Conservation (phyloP, 2,797 vertebrate genomes). For the Micrastur ruficollis region DNA sequence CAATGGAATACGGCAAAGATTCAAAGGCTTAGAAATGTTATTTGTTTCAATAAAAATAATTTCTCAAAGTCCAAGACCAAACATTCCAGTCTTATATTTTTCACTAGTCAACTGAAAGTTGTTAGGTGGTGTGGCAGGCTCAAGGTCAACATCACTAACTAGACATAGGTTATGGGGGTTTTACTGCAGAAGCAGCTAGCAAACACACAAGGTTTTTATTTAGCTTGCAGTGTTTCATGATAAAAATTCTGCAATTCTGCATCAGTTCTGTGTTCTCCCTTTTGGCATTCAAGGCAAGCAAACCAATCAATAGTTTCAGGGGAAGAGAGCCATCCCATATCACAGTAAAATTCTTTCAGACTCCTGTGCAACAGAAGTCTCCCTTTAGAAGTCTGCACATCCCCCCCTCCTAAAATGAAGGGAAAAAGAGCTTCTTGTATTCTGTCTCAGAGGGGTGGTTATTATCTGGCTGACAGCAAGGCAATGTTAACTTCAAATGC, state of each 20-base stretch:
- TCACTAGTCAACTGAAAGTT: not conserved
- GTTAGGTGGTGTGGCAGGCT: not conserved
- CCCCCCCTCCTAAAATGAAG: fast-evolving
- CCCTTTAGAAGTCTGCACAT: not conserved
- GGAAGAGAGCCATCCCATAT: not conserved
- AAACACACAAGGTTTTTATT: not conserved
- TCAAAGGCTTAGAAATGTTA: not conserved
- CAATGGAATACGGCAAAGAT: not conserved
- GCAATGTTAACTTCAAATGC: not conserved
- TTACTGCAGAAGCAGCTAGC: not conserved
- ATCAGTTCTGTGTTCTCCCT: not conserved
- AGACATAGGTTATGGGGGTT: not conserved
- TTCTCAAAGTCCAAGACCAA: not conserved
- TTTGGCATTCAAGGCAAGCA: not conserved
- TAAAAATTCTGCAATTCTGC: not conserved
- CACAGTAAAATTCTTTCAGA: not conserved
- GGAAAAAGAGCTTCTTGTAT: not conserved
- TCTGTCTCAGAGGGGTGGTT: not conserved
- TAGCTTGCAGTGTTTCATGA: not conserved
- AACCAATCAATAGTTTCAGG: not conserved
- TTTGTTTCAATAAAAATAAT: not conserved
- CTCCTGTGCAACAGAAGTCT: not conserved
- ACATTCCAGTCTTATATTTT: not conserved
- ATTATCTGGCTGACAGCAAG: not conserved
- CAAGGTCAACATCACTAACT: not conserved